Evolutionary conservation across 2,113 vertebrate species (phyloP), one percentile per base, ranked within the genome.

Genomic region (Sorex araneus): DNA sequence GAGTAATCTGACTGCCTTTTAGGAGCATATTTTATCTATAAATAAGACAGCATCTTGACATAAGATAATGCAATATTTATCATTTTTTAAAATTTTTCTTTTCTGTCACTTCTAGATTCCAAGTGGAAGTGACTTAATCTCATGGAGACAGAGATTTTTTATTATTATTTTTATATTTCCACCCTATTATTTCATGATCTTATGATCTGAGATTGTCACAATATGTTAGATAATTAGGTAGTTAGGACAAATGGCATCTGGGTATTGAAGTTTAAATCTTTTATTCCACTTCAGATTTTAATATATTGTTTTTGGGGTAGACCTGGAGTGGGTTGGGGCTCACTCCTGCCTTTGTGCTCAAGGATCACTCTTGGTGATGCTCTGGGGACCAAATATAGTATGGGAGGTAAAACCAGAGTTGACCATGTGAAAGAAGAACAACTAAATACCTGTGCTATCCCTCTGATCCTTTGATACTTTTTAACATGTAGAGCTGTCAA

Each of bases 41-140:
- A 93, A 82, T 47, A 66, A 82, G 71, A 83, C 85, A 34, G 25
- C 89, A 76, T 79, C 77, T 89, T 78, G 89, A 91, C 91, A 81
- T 64, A 79, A 87, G 89, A 95, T 96, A 95, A 93, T 63, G 7
- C 66, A 80, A 77, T 57, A 67, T 73, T 70, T 47, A 13, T 95
- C 43, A 32, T 54, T 91, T 92, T 73, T 66, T 36, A 15, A 75
- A 50, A 12, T 70, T 95, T 83, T 60, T 83, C 19, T 40, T 84
- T 87, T 90, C 50, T 89, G 40, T 69, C 19, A 73, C 82, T 93
- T 89, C 60, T 84, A 32, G 78, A 71, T 89, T 83, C 93, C 76
- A 88, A 63, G 10, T 64, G 54, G 78, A 36, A 89, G n/a, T 27
- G 27, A 80, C 28, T 86, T 75, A 27, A 78, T 71, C 27, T 84